Percentiles rank a stretch among this genome's conserved stretches.
These are phyloP conservation scores for Lithobates pipiens DNA, from an alignment of 2,797 vertebrate genomes.

Conservation along the genomic window DNA sequence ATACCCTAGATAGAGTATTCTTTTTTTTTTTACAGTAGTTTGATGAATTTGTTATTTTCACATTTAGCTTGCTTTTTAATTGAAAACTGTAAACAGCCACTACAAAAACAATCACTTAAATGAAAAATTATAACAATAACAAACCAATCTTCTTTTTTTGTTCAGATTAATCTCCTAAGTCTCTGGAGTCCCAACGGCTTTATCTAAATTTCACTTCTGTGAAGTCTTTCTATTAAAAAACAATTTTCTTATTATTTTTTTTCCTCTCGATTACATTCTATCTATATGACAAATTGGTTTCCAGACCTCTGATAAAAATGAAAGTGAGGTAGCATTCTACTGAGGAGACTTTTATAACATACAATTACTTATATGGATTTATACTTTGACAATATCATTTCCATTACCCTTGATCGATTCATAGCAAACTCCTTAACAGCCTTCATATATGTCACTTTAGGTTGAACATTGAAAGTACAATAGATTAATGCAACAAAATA, in stretches of 20 bases:
- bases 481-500: conserved; percentile 64
- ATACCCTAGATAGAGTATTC: not conserved
- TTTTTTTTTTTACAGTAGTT: not conserved
- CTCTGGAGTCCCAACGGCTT: not conserved
- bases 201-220: conserved; percentile 44
- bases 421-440: conserved; percentile 65
- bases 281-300: conserved; percentile 49
- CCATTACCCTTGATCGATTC: conserved; percentile 75
- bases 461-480: conserved; percentile 64
- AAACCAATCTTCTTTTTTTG: conserved; percentile 3
- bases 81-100: not conserved
- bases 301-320: conserved; percentile 21
- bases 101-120: not conserved
- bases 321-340: conserved; percentile 68
- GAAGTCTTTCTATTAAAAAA: conserved; percentile 47
- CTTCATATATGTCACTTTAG: conserved; percentile 66
- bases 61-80: not conserved
- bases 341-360: conserved; percentile 68
- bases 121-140: not conserved
- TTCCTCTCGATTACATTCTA: conserved; percentile 45
- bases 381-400: conserved; percentile 76
- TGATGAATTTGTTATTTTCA: not conserved
- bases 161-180: not conserved
- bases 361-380: conserved; percentile 80
- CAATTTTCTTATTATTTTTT: conserved; percentile 58